Evolutionary conservation across 2,797 vertebrate genomes (phyloP), one percentile per base, ranked within the genome.

Genomic region (Mareca strepera): DNA sequence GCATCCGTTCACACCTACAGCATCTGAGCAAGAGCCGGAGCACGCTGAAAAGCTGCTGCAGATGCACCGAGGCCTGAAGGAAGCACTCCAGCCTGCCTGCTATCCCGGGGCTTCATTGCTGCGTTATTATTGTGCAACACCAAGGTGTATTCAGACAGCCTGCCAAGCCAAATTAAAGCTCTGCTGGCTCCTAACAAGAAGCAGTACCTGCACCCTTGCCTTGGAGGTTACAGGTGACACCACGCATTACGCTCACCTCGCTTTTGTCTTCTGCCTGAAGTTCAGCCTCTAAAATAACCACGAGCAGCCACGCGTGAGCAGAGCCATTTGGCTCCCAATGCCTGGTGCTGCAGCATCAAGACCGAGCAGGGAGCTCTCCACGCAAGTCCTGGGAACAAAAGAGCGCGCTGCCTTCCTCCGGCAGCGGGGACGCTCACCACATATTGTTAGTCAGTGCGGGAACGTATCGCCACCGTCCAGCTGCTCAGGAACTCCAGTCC

Each of bases 131-230:
- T 92, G 94, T 93, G 86, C 88, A 94, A 82, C 2, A 12, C 48
- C 70, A 70, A 96, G 90, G 88, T 95, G 86, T 94, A 93, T 88
- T 94, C 86, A 82, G 75, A 92, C 52, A 55, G 81, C 78, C 92
- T 94, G 96, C 92, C 93, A 94, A 96, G 92, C 92, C 58, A 96
- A 95, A 96, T 93, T 92, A 95, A 96, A 96, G 81, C 56, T 90
- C 93, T 78, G 1, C 78, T 15, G 70, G 88, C 74, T 86, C 81
- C 93, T 86, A 90, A 95, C 70, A 67, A 90, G 93, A 92, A 96
- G 79, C 95, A 95, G 83, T 94, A 94, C 94, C 86, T n/a, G 60
- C 72, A 90, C 64, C 86, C 94, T 88, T 75, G 48, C 62, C 83
- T 94, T n/a, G 5, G 82, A 92, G 90, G 88, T 82, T 90, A 92